Evolutionary conservation across 2,797 vertebrate species (phyloP).

Genomic region (Smutsia gigantea): DNA sequence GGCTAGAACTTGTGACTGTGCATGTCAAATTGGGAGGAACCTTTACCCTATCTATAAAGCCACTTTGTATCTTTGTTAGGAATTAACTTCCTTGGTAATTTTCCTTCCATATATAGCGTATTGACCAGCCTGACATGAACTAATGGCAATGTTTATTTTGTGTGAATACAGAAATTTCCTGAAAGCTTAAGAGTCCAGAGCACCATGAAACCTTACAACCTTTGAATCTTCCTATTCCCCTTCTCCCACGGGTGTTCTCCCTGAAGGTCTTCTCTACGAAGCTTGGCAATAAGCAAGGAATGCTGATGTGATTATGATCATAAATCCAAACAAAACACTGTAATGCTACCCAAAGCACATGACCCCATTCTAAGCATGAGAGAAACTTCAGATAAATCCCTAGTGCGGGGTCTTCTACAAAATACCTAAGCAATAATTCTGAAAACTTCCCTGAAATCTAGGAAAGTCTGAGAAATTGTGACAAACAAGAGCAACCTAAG

Average conservation of each 20-base stretch:
- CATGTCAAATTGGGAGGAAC: neutral
- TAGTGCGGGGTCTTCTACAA: neutral
- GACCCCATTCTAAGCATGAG: neutral
- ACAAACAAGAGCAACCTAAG: neutral
- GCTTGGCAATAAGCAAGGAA: neutral
- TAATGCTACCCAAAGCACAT: neutral
- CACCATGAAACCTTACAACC: neutral
- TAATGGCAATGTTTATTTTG: neutral
- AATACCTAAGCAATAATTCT: neutral
- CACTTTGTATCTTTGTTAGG: neutral
- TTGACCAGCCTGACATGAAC: neutral
- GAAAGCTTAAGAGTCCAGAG: neutral
- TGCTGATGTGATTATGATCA: neutral
- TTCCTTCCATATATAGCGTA: neutral
- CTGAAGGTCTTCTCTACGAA: neutral
- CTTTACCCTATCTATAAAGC: neutral
- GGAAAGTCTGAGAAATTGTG: neutral
- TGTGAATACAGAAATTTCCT: neutral
- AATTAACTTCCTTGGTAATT: neutral
- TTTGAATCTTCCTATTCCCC: neutral
- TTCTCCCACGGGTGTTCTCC: neutral
- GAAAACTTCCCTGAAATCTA: neutral
- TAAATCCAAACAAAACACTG: neutral
- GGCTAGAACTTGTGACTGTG: neutral
- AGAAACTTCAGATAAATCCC: neutral